Base-by-base conservation (phyloP, 2,888 invertebrate genomes). In the Heteromurus nitidus region DNA sequence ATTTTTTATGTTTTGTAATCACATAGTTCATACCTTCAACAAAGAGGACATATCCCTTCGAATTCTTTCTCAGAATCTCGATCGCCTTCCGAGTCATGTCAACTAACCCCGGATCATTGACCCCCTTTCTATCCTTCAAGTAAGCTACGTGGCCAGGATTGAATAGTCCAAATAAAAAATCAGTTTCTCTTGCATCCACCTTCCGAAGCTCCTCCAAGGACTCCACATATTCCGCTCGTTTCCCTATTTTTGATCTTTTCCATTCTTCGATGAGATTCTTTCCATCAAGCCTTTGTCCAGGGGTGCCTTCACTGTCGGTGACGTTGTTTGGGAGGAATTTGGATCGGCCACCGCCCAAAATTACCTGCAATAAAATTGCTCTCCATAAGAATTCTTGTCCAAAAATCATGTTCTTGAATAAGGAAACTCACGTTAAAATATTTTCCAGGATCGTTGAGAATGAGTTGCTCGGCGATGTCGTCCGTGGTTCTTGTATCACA, bases 41-140 rank as follows among this genome's bases (percentile, higher is more conserved):
- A 86, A 95, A 93, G 0, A 95, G 90, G 86, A 95, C 93, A 88
- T 92, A 95, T 77, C 95, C 95, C 0, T 93, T 92, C 0, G 89
- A 88, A 85, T 92, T 91, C 82, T 91, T 91, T 0, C 91, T 90
- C 65, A 96, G 89, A 16, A 95, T 90, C 86, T 93, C 90, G 69
- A 96, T 93, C 0, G 96, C 95, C 95, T 88, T 95, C 94, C 70
- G 90, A 0, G 94, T 94, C 95, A 96, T 95, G 88, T 95, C 94
- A 70, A 91, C 91, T 13, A 96, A 88, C 0, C 93, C 92, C 0
- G 96, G 96, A 77, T 93, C 92, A n/a, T 47, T 47, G 47, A n/a
- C 16, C 18, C 72, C 42, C 26, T 73, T 58, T 22, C 18, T 30
- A 5, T 60, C 42, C 24, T 80, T 82, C 3, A 67, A 44, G 24